Conservation (phyloP, 2,797 vertebrate genomes). For the Cuculus canorus region DNA sequence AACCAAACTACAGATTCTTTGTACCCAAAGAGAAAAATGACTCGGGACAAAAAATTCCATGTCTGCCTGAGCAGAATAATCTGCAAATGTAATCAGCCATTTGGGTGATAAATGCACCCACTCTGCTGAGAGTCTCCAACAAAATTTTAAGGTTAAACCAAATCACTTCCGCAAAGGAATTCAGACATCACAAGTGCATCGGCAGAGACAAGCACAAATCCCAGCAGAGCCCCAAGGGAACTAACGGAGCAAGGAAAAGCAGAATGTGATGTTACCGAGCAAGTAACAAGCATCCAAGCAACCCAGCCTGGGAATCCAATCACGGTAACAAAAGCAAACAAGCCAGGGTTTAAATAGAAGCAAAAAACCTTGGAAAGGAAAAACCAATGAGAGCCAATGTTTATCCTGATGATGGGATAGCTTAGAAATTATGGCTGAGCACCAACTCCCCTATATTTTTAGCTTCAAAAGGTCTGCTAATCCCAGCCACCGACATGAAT, state of each 20-base stretch:
- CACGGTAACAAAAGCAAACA: constrained; percentile 29
- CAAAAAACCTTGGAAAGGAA: neutral
- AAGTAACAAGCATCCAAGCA: neutral
- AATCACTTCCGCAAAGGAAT: neutral
- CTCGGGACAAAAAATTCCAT: neutral
- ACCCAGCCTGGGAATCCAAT: neutral
- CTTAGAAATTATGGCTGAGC: neutral
- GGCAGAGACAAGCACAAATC: neutral
- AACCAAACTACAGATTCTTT: neutral
- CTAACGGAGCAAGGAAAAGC: neutral
- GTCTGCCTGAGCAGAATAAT: constrained; percentile 21
- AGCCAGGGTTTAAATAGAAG: constrained; percentile 15
- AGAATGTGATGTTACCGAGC: neutral
- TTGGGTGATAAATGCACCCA: neutral
- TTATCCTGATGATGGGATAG: neutral
- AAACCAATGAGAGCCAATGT: neutral
- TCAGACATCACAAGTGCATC: neutral
- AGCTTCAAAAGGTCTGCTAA: neutral
- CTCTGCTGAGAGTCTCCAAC: neutral
- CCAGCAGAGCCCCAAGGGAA: neutral
- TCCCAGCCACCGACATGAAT: neutral
- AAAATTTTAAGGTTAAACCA: neutral
- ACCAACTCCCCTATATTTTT: neutral
- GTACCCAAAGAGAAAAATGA: neutral
- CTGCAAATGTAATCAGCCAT: neutral